Base-by-base conservation (phyloP, 92 coral and sea anemone species). In the Paramuricea clavata region DNA sequence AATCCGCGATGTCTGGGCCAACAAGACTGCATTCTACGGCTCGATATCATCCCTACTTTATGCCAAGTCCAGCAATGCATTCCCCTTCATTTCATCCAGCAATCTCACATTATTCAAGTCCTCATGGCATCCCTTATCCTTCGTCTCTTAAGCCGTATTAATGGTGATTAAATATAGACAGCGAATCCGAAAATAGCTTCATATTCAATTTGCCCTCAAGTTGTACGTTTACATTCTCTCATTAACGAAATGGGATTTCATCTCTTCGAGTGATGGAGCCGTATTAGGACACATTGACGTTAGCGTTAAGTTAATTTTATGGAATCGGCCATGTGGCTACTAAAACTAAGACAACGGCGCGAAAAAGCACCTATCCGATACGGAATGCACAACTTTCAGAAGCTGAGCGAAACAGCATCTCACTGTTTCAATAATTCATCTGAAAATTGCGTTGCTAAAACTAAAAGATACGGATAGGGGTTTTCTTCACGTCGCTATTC, bases 31-130 rank as follows among this genome's bases (percentile, higher is more conserved):
- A 89, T 36, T 91, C 98, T n/a, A 61, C 95, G n/a, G 86, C 95
- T 11, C 91, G 99, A 43, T 97, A 97, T 81, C 92, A 98, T 1
- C 99, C 99, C 0, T 97, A 97, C 83, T 94, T 59, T 27, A 59
- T 79, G 25, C 72, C 84, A 8, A 39, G 84, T 25, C 57, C 84
- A 21, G 72, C 73, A 5, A 69, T 79, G 4, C 84, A 79, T 34
- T 56, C 84, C 3, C 73, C 72, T 1, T 33, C 84, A 8, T 79
- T 33, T 79, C 84, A 79, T 41, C 59, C 84, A 17, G 72, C 84
- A 4, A 59, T 79, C n/a, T 54, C 84, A 28, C 84, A 64, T n/a
- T 79, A 79, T 26, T 27, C 73, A 59, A 79, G 72, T 15, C 84
- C 84, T 7, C 84, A 79, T 60, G 84, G 72, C 0, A 79, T 79